phyloP scores from a whole-genome alignment of 2,113 vertebrate genomes.

The Elachura formosa region DNA sequence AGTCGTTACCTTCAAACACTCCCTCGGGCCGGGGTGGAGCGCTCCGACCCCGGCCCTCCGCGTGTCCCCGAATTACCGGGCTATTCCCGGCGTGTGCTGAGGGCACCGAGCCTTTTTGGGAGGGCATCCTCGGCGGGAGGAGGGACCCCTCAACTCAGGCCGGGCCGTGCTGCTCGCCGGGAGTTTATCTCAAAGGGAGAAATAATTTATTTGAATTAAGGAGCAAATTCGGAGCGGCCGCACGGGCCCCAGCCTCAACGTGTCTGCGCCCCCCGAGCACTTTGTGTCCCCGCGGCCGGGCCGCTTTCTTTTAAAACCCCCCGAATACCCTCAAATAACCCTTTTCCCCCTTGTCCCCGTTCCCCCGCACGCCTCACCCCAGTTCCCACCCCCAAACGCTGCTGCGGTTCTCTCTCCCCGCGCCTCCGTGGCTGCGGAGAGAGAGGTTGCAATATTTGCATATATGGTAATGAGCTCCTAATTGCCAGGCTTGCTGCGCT shows the following conservation, averaged over 20 bases:
- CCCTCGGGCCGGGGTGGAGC: not conserved
- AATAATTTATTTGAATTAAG: not conserved
- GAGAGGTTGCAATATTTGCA: conserved; percentile 81
- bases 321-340: not conserved
- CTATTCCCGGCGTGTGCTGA: fast-evolving
- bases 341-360: not conserved
- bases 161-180: not conserved
- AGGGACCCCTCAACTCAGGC: not conserved
- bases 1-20: not conserved
- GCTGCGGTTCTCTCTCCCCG: conserved; percentile 17
- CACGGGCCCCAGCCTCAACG: not conserved
- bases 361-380: not conserved
- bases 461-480: conserved; percentile 90
- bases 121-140: not conserved
- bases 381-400: not conserved
- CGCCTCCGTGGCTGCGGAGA: conserved; percentile 31
- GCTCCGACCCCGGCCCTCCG: not conserved
- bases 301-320: not conserved
- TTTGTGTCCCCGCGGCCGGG: not conserved
- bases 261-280: not conserved
- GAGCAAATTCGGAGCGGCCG: not conserved
- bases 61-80: not conserved
- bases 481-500: conserved; percentile 76
- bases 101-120: not conserved
- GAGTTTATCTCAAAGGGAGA: not conserved